phyloP scores from a whole-genome alignment of 2,113 vertebrate species.

The Brachionichthys hirsutus region DNA sequence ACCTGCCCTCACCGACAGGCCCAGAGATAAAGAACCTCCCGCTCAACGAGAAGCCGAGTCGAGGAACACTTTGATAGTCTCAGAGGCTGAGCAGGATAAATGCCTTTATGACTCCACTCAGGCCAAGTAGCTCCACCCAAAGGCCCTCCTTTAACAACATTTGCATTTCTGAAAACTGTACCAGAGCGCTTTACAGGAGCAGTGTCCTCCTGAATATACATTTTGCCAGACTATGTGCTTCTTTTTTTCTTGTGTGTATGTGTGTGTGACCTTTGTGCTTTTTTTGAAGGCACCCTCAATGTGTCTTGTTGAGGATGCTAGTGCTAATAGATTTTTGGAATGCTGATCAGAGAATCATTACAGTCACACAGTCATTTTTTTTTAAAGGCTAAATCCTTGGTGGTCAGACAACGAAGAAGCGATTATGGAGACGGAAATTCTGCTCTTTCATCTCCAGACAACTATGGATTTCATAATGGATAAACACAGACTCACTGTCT shows the following conservation, averaged over 20 bases:
- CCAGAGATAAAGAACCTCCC: slow-evolving; percentile 4
- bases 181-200: slow-evolving; percentile 2
- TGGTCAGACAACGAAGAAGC: slow-evolving; percentile 14
- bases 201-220: slow-evolving; percentile 36
- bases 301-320: background rate
- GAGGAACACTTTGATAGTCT: slow-evolving; percentile 33
- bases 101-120: slow-evolving; percentile 52
- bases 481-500: slow-evolving; percentile 64
- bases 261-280: too few species aligned
- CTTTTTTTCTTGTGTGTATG: background rate
- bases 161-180: slow-evolving; percentile 46
- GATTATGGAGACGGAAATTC: slow-evolving; percentile 22
- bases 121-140: slow-evolving; percentile 39
- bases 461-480: slow-evolving; percentile 69
- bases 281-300: slow-evolving; percentile 17
- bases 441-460: slow-evolving; percentile 56
- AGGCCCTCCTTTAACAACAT: slow-evolving; percentile 30
- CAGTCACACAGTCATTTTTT: slow-evolving; percentile 35
- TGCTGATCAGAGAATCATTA: slow-evolving; percentile 23
- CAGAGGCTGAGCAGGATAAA: slow-evolving; percentile 30
- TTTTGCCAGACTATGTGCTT: slow-evolving; percentile 2
- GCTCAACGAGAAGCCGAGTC: slow-evolving; percentile 29
- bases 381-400: slow-evolving; percentile 19
- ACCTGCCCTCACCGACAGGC: slow-evolving; percentile 22
- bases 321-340: slow-evolving; percentile 14